phyloP scores from a whole-genome alignment of 2,113 vertebrate species.

The Protomyctophum bolini region DNA sequence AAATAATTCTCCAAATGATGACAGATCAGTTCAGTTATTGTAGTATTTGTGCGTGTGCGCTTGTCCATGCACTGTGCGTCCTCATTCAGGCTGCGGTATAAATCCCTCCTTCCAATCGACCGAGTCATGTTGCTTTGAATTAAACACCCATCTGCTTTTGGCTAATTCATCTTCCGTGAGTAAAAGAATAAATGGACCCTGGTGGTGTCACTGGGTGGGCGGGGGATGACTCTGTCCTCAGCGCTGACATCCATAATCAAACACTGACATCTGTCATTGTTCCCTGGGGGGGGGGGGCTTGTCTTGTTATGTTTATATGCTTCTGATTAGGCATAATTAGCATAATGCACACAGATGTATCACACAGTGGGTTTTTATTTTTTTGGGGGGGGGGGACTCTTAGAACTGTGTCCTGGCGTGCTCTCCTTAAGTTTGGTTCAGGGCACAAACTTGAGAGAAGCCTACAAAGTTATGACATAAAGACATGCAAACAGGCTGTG shows the following conservation, averaged over 20 bases:
- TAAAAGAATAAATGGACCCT: slow-evolving; percentile 56
- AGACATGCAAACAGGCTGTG: too few species aligned
- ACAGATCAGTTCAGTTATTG: too few species aligned
- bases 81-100: too few species aligned
- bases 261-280: slow-evolving; percentile 75
- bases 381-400: neutral
- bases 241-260: slow-evolving; percentile 76
- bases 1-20: too few species aligned
- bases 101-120: too few species aligned
- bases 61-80: too few species aligned
- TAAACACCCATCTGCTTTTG: too few species aligned
- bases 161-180: too few species aligned
- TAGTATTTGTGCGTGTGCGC: too few species aligned
- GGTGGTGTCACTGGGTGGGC: slow-evolving; percentile 33
- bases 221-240: slow-evolving; percentile 46
- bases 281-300: slow-evolving; percentile 67
- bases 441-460: neutral
- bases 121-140: too few species aligned
- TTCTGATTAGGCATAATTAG: slow-evolving; percentile 61
- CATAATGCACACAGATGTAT: slow-evolving; percentile 57
- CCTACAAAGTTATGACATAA: too few species aligned
- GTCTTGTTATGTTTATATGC: slow-evolving; percentile 73
- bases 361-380: slow-evolving; percentile 3
- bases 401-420: neutral
- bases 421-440: neutral